phyloP scores from a whole-genome alignment of 2,888 invertebrate genomes.

The Keiferia lycopersicella region DNA sequence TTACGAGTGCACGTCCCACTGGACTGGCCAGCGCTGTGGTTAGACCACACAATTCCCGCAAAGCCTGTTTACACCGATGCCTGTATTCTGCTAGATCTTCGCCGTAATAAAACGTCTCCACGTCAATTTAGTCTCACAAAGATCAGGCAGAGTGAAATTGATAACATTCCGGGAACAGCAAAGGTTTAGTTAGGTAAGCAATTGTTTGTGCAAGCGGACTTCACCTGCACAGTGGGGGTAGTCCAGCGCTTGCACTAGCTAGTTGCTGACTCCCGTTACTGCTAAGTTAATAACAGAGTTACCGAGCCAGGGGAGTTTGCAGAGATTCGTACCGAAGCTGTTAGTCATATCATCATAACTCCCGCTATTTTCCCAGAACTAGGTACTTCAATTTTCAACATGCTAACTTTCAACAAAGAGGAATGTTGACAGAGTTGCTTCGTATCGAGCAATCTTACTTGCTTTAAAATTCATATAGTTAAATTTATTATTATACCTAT shows the following conservation, averaged over 20 bases:
- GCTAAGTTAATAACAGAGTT: constrained; percentile 66
- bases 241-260: constrained; percentile 40
- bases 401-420: constrained; percentile 24
- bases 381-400: constrained; percentile 37
- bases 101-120: constrained; percentile 1
- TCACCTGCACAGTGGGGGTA: constrained; percentile 43
- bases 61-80: constrained; percentile 18
- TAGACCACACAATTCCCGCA: constrained; percentile 26
- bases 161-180: constrained; percentile 12
- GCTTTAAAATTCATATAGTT: constrained; percentile 20
- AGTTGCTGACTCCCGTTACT: constrained; percentile 54
- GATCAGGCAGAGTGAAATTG: constrained; percentile 14
- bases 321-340: constrained; percentile 44
- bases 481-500: constrained; percentile 15
- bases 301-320: constrained; percentile 47
- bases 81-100: background rate
- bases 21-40: constrained; percentile 40
- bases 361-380: constrained; percentile 38
- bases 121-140: constrained; percentile 13
- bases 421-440: constrained; percentile 4
- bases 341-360: constrained; percentile 31
- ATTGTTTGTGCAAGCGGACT: constrained; percentile 23
- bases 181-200: constrained; percentile 11
- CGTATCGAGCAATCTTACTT: constrained; percentile 1
- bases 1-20: constrained; percentile 41